Evolutionary conservation across 2,113 vertebrate genomes (phyloP).

Genomic region (Phycodurus eques): DNA sequence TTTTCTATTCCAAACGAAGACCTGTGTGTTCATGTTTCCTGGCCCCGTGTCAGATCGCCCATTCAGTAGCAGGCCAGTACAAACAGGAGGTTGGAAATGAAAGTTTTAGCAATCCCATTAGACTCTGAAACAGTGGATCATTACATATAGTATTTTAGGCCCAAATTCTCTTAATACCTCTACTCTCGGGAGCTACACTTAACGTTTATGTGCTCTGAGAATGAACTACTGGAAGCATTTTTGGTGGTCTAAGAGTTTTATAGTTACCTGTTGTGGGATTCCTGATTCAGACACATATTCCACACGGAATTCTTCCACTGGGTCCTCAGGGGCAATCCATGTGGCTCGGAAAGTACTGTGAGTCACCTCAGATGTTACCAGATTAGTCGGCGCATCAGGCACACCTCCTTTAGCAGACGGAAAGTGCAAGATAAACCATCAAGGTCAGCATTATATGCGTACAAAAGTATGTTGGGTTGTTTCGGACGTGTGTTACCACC

Average conservation of each 20-base stretch:
- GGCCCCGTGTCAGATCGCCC: slow-evolving; percentile 15
- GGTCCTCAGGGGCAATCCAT: slow-evolving; percentile 84
- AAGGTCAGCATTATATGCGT: neutral
- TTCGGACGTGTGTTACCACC: neutral
- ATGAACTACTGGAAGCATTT: neutral
- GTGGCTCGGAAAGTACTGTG: slow-evolving; percentile 86
- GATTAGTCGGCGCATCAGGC: slow-evolving; percentile 78
- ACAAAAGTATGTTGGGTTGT: neutral
- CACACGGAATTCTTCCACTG: slow-evolving; percentile 88
- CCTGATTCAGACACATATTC: slow-evolving; percentile 86
- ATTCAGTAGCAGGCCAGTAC: slow-evolving; percentile 34
- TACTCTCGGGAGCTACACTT: neutral
- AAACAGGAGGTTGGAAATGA: slow-evolving; percentile 42
- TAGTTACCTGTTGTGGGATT: slow-evolving; percentile 78
- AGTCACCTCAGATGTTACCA: slow-evolving; percentile 90
- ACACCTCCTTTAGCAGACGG: slow-evolving; percentile 54
- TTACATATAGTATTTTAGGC: neutral
- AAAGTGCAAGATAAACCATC: neutral
- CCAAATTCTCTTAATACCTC: slow-evolving; percentile 5
- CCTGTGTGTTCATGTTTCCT: slow-evolving; percentile 41
- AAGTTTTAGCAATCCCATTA: slow-evolving; percentile 31
- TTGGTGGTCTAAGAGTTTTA: neutral
- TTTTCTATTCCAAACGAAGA: slow-evolving; percentile 32
- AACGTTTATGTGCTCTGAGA: neutral
- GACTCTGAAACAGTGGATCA: slow-evolving; percentile 11